Evolutionary conservation across 2,797 vertebrate genomes (phyloP), one percentile per base, ranked within the genome.

Genomic region (Astyanax mexicanus): DNA sequence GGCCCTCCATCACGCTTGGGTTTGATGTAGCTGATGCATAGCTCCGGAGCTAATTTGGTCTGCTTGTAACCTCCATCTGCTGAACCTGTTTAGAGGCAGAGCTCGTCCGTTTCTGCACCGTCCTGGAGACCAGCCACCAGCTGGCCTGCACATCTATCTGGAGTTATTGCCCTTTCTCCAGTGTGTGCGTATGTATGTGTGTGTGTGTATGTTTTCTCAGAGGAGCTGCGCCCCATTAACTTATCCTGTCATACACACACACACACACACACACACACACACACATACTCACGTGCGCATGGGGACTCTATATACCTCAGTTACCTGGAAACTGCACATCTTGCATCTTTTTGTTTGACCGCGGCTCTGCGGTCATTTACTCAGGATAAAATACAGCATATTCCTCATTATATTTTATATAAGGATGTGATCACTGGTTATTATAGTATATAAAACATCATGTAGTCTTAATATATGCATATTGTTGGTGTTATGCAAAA

Each of bases 251-350:
- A 73, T 76, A 71, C 74, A 72, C 72, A 58, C 80, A 17, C 49
- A 52, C 49, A 52, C 6, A 15, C n/a, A 72, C 83, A 79, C 74
- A 72, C 72, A 58, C 80, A 17, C 49, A 52, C 49, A 52, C 6
- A 15, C n/a, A 72, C 83, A 79, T n/a, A n/a, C n/a, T n/a, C n/a
- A n/a, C n/a, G n/a, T n/a, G n/a, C n/a, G n/a, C n/a, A n/a, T n/a
- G n/a, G n/a, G n/a, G n/a, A n/a, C n/a, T n/a, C 70, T 58, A 62
- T 70, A 42, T 12, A 55, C 72, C 65, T 78, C 74, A 55, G 85
- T 90, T 86, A 91, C 88, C 88, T 92, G 86, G 86, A 88, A 90
- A 88, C 85, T 72, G 74, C 85, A 83, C 77, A 80, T 84, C 79
- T 73, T 84, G 71, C 78, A 84, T 86, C 76, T 86, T 76, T 86